phyloP scores from a whole-genome alignment of 2,797 vertebrate species.

The Nasua narica region DNA sequence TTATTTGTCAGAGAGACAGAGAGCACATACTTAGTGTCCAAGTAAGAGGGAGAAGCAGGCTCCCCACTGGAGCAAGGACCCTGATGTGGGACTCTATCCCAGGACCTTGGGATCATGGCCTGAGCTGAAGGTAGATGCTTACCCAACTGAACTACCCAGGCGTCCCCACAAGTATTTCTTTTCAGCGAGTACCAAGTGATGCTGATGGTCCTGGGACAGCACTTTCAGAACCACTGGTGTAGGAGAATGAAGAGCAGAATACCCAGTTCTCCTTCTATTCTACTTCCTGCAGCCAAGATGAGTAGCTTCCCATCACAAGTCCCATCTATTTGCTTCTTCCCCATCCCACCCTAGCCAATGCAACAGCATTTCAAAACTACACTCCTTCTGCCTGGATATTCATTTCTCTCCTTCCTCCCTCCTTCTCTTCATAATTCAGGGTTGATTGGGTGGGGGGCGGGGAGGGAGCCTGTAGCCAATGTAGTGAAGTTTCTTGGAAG shows the following conservation, averaged over 20 bases:
- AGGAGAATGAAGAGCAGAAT: not conserved
- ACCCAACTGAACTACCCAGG: no score
- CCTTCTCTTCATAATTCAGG: not conserved
- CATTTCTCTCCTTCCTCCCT: not conserved
- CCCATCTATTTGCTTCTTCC: not conserved
- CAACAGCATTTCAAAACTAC: not conserved
- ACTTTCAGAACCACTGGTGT: not conserved
- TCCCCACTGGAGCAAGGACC: no score
- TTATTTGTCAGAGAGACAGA: no score
- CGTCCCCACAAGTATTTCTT: not conserved
- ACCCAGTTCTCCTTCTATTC: not conserved
- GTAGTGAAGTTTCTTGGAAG: not conserved
- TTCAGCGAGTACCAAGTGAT: not conserved
- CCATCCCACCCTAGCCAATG: not conserved
- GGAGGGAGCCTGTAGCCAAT: not conserved
- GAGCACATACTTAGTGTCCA: no score
- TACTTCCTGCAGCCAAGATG: not conserved
- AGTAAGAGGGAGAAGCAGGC: no score
- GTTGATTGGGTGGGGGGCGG: not conserved
- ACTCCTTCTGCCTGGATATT: not conserved
- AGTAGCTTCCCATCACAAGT: not conserved
- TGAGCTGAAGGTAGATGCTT: no score
- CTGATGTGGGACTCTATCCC: no score
- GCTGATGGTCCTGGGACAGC: not conserved
- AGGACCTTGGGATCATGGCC: no score